Conservation (phyloP, 2,888 invertebrate species). For the Cosmia pyralina region DNA sequence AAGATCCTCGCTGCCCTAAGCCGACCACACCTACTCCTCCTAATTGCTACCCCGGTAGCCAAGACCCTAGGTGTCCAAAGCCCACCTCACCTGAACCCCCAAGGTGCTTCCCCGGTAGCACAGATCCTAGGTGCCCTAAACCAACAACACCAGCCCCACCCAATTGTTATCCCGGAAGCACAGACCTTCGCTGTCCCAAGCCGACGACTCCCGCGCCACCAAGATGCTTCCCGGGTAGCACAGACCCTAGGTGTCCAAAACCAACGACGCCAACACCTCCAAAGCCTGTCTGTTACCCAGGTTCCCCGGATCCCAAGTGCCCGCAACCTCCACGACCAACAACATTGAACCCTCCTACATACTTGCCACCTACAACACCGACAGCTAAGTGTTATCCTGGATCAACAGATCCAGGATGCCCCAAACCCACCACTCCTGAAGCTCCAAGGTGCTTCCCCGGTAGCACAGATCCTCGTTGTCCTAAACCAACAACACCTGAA, state of each 20-base stretch:
- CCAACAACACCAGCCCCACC: conserved; percentile 65
- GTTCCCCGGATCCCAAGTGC: conserved; percentile 75
- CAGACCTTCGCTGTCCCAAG: conserved; percentile 71
- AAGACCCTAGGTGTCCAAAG: conserved; percentile 67
- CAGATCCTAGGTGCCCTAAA: conserved; percentile 67
- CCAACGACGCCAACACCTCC: conserved; percentile 25
- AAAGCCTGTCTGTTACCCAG: conserved; percentile 46
- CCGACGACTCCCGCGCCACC: conserved; percentile 60
- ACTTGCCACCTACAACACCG: conserved; percentile 59
- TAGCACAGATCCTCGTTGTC: conserved; percentile 67
- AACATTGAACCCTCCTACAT: conserved; percentile 69
- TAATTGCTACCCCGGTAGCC: conserved; percentile 68
- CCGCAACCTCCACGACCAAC: conserved; percentile 73
- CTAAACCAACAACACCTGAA: conserved; percentile 66
- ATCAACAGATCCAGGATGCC: conserved; percentile 63
- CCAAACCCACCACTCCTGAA: conserved; percentile 62
- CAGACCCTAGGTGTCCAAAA: conserved; percentile 9
- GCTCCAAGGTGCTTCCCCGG: conserved; percentile 65
- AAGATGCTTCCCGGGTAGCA: conserved; percentile 12
- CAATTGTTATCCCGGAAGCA: conserved; percentile 70
- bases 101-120: conserved; percentile 70
- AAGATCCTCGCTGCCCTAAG: conserved; percentile 66
- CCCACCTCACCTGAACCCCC: conserved; percentile 63
- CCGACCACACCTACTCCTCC: conserved; percentile 60
- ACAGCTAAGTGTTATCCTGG: conserved; percentile 18